Base-by-base conservation (phyloP, 1,140 invertebrate species). In the Drosophila pruinosa region DNA sequence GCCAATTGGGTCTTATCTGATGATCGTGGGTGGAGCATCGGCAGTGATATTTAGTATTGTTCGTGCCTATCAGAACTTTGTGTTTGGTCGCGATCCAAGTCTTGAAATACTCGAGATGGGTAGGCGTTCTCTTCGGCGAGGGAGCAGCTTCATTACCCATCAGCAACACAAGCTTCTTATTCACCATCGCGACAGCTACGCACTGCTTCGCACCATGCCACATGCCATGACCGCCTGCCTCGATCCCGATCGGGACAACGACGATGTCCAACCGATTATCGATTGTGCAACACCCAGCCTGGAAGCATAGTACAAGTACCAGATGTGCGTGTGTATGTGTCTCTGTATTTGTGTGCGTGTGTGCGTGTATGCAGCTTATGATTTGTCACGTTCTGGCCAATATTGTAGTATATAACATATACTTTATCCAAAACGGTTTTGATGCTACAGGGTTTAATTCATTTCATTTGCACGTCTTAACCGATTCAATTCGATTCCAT, bases 81-180 rank as follows among this genome's bases (percentile, higher is more conserved):
- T 96, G 0, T 94, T 96, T 57, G 94, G 94, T 0, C 93, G 94
- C 72, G 94, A 94, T 59, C 91, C 91, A 15, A 93, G 93, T 3
- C 89, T 94, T 7, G 95, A 96, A 89, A 95, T 95, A 4, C 94
- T 97, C 12, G 96, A 97, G 78, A 92, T 96, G 26, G 95, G 96
- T 0, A 94, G 94, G 72, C 93, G 93, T 26, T 95, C 94, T 0
- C 91, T 96, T 14, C 91, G 95, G 24, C 91, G 95, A n/a, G 94
- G 95, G 15, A 95, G 95, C 24, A 95, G 93, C 19, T 92, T 96
- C 38, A 93, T 96, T 53, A 91, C 94, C n/a, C 94, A 94, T 56
- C 94, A 94, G 6, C 95, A 95, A 43, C 94, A 95, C 63, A 93
- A 93, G 62, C 67, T 95, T 1, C 81, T 95, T 17, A 4, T 71